Evolutionary conservation across 2,888 invertebrate genomes (phyloP).

Genomic region (Dysmachus trigonus): DNA sequence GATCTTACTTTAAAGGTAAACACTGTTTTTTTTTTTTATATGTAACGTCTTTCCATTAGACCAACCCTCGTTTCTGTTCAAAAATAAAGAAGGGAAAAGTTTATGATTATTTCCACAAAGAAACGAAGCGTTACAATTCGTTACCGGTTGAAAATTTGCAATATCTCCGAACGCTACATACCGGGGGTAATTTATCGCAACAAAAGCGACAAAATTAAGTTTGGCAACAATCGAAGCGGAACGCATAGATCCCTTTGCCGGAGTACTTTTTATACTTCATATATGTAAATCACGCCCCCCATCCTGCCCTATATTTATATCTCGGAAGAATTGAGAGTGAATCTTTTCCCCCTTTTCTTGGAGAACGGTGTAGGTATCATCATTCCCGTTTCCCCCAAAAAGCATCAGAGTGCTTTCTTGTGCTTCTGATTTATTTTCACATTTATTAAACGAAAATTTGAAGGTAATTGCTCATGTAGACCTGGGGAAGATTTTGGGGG

Average conservation of each 20-base stretch:
- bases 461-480: constrained; percentile 37
- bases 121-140: background rate
- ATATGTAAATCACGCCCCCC: constrained; percentile 7
- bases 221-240: constrained; percentile 29
- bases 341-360: background rate
- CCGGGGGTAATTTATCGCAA: constrained; percentile 10
- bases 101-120: background rate
- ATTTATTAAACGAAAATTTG: constrained; percentile 37
- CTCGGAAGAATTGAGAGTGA: background rate
- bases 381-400: background rate
- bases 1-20: background rate
- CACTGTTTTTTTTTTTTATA: background rate
- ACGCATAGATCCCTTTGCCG: constrained; percentile 5
- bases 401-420: background rate
- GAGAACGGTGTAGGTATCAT: background rate
- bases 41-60: background rate
- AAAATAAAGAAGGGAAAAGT: background rate
- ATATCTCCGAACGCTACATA: background rate
- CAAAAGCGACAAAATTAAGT: constrained; percentile 36
- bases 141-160: background rate
- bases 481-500: background rate
- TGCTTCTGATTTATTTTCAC: constrained; percentile 31
- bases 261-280: constrained; percentile 16
- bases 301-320: background rate
- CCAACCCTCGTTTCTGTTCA: background rate